These are phyloP conservation scores for Corbicula japonica DNA, from an alignment of 2,888 invertebrate genomes.

Conservation along the genomic window DNA sequence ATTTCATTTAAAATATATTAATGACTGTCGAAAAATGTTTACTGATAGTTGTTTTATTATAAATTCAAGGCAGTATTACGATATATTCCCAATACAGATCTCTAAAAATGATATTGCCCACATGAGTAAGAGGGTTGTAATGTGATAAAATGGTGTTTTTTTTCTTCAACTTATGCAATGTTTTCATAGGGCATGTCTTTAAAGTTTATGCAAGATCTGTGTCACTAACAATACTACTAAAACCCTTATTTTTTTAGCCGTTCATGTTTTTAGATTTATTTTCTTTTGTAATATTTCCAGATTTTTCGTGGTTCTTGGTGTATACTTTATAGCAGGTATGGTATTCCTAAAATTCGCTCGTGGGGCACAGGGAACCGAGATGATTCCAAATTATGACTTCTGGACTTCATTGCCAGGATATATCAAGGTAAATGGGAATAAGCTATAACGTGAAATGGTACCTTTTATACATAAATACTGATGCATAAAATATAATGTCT, in stretches of 20 bases:
- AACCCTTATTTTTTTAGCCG: conserved; percentile 33
- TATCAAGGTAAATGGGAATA: conserved; percentile 68
- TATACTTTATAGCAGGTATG: conserved; percentile 76
- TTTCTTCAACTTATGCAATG: neutral
- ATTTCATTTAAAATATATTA: neutral
- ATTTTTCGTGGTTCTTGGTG: conserved; percentile 67
- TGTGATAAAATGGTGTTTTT: neutral
- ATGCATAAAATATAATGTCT: neutral
- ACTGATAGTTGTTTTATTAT: neutral
- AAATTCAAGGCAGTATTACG: neutral
- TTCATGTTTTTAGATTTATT: too few relatives aligned
- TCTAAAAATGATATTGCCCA: neutral
- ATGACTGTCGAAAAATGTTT: neutral
- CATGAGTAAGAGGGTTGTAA: neutral
- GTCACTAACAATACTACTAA: neutral
- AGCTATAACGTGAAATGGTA: too few relatives aligned
- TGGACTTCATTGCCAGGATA: conserved; percentile 74
- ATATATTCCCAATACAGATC: neutral
- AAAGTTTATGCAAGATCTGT: neutral
- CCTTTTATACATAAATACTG: too few relatives aligned
- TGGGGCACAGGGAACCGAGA: conserved; percentile 72
- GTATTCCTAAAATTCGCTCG: conserved; percentile 74
- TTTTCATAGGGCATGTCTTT: neutral
- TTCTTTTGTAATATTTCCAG: too few relatives aligned
- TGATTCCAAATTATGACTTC: conserved; percentile 76